phyloP scores from a whole-genome alignment of 2,888 invertebrate species.

The Cordylochernes scorpioides region DNA sequence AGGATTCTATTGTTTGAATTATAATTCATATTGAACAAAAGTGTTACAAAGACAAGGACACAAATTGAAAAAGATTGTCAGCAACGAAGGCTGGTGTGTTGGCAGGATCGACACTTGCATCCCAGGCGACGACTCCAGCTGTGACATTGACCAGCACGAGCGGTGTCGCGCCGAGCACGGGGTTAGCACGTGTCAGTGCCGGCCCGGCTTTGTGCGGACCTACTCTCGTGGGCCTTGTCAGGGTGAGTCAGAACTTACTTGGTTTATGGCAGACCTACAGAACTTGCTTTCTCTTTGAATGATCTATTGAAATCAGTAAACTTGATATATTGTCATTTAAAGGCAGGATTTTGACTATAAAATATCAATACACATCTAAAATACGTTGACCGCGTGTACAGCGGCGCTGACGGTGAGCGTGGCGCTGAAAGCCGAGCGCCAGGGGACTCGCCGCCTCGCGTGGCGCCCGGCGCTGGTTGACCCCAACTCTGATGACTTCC shows the following conservation, averaged over 20 bases:
- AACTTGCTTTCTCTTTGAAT: no score
- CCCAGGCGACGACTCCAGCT: conserved; percentile 69
- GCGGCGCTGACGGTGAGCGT: conserved; percentile 35
- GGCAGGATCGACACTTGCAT: conserved; percentile 66
- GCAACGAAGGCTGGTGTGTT: conserved; percentile 34
- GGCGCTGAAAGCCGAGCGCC: conserved; percentile 49
- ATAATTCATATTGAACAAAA: conserved; percentile 65
- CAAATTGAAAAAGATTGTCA: conserved; percentile 47
- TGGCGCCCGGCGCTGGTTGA: conserved; percentile 50
- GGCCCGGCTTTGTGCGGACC: conserved; percentile 38
- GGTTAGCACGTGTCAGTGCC: conserved; percentile 63
- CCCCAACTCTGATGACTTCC: conserved; percentile 47
- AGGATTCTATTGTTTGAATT: conserved; percentile 53
- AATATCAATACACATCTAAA: no score
- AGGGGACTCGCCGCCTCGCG: conserved; percentile 47
- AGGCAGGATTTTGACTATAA: no score
- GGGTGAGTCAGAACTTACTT: conserved; percentile 21
- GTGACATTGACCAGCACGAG: conserved; percentile 60
- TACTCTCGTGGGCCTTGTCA: conserved; percentile 48
- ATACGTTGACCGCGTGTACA: no score
- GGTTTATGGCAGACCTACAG: no score
- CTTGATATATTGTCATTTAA: no score
- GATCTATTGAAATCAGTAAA: no score
- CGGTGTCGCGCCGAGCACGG: conserved; percentile 57
- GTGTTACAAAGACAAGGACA: conserved; percentile 55